phyloP scores from a whole-genome alignment of 2,797 vertebrate species.

The Graptemys geographica region DNA sequence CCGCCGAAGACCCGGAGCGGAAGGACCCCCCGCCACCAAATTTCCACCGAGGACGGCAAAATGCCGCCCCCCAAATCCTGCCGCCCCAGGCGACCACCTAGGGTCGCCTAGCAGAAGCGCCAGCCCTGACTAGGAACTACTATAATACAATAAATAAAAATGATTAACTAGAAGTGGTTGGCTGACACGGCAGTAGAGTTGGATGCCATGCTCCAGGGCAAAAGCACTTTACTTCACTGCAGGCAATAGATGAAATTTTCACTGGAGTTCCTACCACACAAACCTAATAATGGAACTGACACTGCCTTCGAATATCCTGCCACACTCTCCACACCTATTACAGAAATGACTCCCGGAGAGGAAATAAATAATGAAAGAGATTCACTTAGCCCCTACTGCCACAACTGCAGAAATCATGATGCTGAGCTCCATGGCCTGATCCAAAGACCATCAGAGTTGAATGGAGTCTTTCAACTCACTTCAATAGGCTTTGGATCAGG shows the following conservation, averaged over 20 bases:
- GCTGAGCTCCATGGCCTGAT: neutral
- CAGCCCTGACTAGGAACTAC: neutral
- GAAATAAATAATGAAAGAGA: neutral
- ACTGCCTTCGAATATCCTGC: neutral
- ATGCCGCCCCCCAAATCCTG: no score
- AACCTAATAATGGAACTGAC: neutral
- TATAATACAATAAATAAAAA: slow-evolving; percentile 6
- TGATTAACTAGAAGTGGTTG: slow-evolving; percentile 47
- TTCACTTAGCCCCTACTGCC: neutral
- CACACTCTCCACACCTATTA: accelerated
- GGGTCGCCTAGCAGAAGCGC: no score
- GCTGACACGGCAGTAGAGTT: neutral
- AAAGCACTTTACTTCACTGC: neutral
- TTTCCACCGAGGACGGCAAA: no score
- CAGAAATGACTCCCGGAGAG: neutral
- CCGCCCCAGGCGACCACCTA: no score
- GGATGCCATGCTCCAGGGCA: neutral
- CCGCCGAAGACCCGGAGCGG: no score
- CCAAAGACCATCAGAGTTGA: neutral
- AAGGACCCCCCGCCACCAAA: no score
- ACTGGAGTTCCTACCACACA: neutral
- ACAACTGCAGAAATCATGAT: neutral
- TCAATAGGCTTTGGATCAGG: neutral
- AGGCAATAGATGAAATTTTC: neutral
- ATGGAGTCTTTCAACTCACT: neutral